Base-by-base conservation (phyloP, 2,113 vertebrate genomes). In the Mastomys coucha region DNA sequence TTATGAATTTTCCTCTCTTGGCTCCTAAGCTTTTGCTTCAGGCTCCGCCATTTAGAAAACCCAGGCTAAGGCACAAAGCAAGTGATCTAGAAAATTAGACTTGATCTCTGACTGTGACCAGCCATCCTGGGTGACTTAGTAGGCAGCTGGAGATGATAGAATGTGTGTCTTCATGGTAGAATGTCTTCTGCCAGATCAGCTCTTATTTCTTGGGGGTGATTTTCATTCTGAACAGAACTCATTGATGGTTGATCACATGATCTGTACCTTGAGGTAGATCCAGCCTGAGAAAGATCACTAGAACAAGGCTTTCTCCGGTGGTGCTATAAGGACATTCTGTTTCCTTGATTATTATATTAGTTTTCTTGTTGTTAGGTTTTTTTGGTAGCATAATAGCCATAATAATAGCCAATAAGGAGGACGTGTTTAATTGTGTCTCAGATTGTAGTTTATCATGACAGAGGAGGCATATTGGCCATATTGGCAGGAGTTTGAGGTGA, bases 61-160 rank as follows among this genome's bases (percentile, higher is more conserved):
- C 4, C 39, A 75, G 60, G 60, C n/a, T 77, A 82, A 97, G 81
- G 91, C 39, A 49, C 72, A 78, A 12, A 91, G 73, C 72, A 89
- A 89, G 93, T n/a, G 63, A 95, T 84, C 89, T 76, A 26, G 95
- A 97, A 97, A 84, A 67, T 87, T 33, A 69, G 81, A 78, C 39
- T 91, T 69, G 70, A 39, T 78, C 69, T 91, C 67, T 19, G 39
- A 78, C 67, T 49, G 3, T 0, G 63, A 93, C 63, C 4, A 56
- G 49, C 39, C 28, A 19, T 69, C 63, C 72, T 75, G 53, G 84
- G 28, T 39, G 84, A 6, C 80, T 49, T 89, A 53, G 45, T 67
- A 11, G 3, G 45, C 22, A 0, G 5, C 10, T 53, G 45, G 31
- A 67, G 86, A 0, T 31, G 91, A 39, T 19, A 28, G 82, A 49